A percentile compares a stretch with the other conserved stretches of the same genome.
Conservation (phyloP, 2,888 invertebrate genomes). For the Clivina fossor region DNA sequence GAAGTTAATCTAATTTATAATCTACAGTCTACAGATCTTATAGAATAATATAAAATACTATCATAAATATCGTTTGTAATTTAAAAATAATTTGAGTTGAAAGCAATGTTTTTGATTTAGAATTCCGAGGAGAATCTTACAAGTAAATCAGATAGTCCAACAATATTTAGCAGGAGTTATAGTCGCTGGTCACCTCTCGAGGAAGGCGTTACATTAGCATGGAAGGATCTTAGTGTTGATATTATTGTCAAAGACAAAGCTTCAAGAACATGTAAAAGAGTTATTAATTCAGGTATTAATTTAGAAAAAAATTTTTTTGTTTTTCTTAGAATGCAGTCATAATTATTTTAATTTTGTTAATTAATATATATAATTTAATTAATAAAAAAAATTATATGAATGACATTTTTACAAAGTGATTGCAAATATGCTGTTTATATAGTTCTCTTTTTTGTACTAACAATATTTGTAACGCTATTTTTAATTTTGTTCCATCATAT, state of each 20-base stretch:
- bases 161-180: slow-evolving; percentile 24
- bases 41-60: too few species aligned
- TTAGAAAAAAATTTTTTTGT: background rate
- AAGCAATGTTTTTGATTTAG: slow-evolving; percentile 5
- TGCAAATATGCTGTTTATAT: too few species aligned
- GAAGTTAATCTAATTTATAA: too few species aligned
- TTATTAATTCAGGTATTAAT: slow-evolving; percentile 77
- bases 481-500: too few species aligned
- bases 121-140: slow-evolving; percentile 14
- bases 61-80: too few species aligned
- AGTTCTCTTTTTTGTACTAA: too few species aligned
- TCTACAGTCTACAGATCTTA: too few species aligned
- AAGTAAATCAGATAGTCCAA: slow-evolving; percentile 26
- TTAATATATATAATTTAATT: background rate
- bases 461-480: too few species aligned
- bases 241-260: slow-evolving; percentile 53
- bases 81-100: too few species aligned
- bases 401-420: too few species aligned
- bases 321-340: background rate
- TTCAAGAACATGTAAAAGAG: slow-evolving; percentile 63
- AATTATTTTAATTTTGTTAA: slow-evolving; percentile 11
- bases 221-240: slow-evolving; percentile 78
- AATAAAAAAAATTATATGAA: too few species aligned
- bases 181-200: slow-evolving; percentile 59
- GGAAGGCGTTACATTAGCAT: slow-evolving; percentile 73